Base-by-base conservation (phyloP, 2,888 invertebrate species). In the Meganola albula region DNA sequence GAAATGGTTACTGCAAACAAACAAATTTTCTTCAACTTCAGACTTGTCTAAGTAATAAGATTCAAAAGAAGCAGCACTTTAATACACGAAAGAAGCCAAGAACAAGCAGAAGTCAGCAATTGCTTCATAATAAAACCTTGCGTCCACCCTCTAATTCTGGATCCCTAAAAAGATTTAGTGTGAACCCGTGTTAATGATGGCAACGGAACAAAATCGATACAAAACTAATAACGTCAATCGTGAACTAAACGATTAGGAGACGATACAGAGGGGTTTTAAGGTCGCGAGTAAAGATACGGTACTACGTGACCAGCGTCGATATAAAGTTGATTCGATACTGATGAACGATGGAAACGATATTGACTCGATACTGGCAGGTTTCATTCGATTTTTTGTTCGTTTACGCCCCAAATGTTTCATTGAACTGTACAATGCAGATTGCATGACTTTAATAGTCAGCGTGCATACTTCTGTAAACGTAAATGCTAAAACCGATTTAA, bases 251-350 rank as follows among this genome's bases (percentile, higher is more conserved):
- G 59, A 59, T 53, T 53, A 45, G 53, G 54, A 58, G 46, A 53
- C 59, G 57, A 59, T 59, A 51, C 56, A 48, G 56, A 50, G 50
- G 53, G n/a, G n/a, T n/a, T n/a, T n/a, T 55, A 55, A 57, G 54
- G 53, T 56, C 59, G 58, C 56, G 53, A 47, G 50, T 48, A 56
- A 57, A 51, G 54, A 59, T 58, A 53, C 57, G 59, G 20, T 33
- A 40, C 31, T 56, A 57, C 57, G 57, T 57, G 57, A 57, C 59
- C 59, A 32, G 59, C 44, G 48, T 58, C 51, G 45, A 51, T 53
- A 50, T 44, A 48, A 43, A 46, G 27, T 40, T 41, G 28, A 51
- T 43, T 26, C 44, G 40, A 35, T 48, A 40, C 59, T 48, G 51
- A 56, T 40, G 56, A 53, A 53, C 48, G 56, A 49, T 43, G 24